phyloP scores from a whole-genome alignment of 2,797 vertebrate species.

The Podarcis lilfordi region DNA sequence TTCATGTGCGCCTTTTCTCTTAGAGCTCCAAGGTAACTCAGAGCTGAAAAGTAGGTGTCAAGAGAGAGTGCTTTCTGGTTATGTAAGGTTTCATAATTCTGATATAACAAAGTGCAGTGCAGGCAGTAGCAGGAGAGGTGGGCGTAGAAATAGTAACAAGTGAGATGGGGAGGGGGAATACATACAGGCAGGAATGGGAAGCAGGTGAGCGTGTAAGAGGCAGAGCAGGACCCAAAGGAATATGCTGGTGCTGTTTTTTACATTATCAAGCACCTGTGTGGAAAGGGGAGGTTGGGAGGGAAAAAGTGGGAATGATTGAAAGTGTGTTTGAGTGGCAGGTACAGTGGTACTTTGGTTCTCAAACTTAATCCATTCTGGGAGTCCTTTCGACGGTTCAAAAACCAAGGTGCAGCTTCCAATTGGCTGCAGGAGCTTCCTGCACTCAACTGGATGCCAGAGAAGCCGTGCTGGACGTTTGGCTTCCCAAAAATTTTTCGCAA shows the following conservation, averaged over 20 bases:
- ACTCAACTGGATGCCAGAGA: too few species aligned
- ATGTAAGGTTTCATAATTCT: not conserved
- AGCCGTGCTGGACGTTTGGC: too few species aligned
- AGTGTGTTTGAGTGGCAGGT: not conserved
- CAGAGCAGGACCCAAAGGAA: not conserved
- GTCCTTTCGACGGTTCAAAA: too few species aligned
- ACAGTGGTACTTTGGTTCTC: too few species aligned
- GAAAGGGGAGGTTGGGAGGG: not conserved
- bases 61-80: not conserved
- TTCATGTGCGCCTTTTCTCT: not conserved
- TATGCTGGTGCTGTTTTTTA: not conserved
- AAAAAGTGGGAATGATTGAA: not conserved
- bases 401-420: too few species aligned
- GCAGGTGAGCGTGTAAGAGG: not conserved
- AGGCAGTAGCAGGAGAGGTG: not conserved
- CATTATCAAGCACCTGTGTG: not conserved
- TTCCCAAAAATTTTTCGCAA: too few species aligned
- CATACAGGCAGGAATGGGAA: not conserved
- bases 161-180: accelerated
- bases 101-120: not conserved
- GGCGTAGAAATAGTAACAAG: not conserved
- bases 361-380: too few species aligned
- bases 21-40: not conserved
- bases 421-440: too few species aligned
- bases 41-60: not conserved